phyloP scores from a whole-genome alignment of 1,140 invertebrate species.

The Muscidifurax raptorellus region DNA sequence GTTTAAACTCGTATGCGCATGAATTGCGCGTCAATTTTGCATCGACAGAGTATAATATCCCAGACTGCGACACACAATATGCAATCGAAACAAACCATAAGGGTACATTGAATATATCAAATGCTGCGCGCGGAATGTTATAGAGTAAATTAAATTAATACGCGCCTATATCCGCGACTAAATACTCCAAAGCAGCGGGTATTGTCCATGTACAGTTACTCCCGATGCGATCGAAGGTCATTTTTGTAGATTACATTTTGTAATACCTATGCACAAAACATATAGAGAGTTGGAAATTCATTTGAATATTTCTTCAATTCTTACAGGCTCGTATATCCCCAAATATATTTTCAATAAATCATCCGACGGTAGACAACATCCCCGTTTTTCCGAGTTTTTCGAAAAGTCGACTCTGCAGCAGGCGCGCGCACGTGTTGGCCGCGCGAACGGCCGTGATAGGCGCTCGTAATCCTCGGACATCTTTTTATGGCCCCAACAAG shows the following conservation, averaged over 20 bases:
- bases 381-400: neutral
- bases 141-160: neutral
- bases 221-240: neutral
- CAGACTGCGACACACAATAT: neutral
- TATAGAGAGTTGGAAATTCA: too few relatives aligned
- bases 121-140: neutral
- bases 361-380: neutral
- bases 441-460: neutral
- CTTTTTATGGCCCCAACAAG: neutral
- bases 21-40: neutral
- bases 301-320: too few relatives aligned
- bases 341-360: neutral
- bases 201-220: neutral
- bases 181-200: neutral
- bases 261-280: too few relatives aligned
- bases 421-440: too few relatives aligned
- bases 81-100: neutral
- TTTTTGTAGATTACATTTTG: neutral
- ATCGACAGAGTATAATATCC: too few relatives aligned
- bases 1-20: neutral
- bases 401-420: neutral
- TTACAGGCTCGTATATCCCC: too few relatives aligned
- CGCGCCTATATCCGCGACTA: too few relatives aligned
- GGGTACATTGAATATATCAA: neutral
- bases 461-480: neutral